These are phyloP conservation scores for human (Homo sapiens) DNA, from an alignment of 2,113 vertebrate species.

Conservation along the genomic window DNA sequence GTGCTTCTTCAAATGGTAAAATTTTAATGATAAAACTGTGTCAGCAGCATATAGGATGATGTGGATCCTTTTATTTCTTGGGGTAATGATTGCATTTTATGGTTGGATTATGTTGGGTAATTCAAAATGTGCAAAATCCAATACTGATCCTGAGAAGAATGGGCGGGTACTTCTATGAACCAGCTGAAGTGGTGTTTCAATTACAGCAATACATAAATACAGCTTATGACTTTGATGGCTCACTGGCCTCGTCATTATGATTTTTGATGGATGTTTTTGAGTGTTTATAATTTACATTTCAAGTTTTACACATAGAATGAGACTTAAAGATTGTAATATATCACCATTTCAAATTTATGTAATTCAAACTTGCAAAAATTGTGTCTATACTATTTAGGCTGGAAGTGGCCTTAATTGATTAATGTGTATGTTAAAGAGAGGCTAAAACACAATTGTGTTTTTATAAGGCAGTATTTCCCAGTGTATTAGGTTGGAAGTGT, in stretches of 20 bases:
- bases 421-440: background rate
- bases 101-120: background rate
- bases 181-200: background rate
- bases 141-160: background rate
- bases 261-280: conserved; percentile 16
- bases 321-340: background rate
- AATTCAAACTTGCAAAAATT: background rate
- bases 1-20: background rate
- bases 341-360: background rate
- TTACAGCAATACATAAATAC: background rate
- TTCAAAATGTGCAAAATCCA: background rate
- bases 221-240: background rate
- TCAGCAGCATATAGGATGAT: background rate
- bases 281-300: background rate
- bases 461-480: background rate
- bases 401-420: background rate
- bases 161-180: background rate
- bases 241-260: background rate
- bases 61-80: background rate
- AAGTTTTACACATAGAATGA: background rate
- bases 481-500: background rate
- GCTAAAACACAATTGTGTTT: background rate
- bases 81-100: background rate
- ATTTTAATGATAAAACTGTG: background rate
- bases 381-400: background rate